These are phyloP conservation scores for Thysanoteuthis rhombus DNA, from an alignment of 2,888 invertebrate species.

Conservation along the genomic window DNA sequence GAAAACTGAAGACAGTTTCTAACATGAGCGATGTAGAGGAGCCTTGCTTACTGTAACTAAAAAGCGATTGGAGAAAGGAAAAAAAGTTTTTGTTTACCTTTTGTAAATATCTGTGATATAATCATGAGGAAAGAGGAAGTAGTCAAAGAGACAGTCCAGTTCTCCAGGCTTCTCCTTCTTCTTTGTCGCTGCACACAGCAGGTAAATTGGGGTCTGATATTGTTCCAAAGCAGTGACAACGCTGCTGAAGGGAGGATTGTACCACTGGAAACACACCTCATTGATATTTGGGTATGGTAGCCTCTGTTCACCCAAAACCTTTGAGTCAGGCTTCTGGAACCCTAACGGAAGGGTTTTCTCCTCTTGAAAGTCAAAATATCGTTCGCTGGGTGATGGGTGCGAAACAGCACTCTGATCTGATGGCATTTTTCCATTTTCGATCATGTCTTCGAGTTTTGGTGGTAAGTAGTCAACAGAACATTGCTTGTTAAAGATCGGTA, in stretches of 20 bases:
- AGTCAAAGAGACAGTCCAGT: neutral
- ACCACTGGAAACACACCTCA: constrained; percentile 63
- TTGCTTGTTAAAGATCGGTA: neutral
- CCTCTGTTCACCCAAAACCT: constrained; percentile 47
- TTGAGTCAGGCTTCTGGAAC: constrained; percentile 42
- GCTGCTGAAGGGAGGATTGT: constrained; percentile 56
- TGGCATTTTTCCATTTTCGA: neutral
- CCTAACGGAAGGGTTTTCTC: constrained; percentile 45
- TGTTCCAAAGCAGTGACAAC: constrained; percentile 43
- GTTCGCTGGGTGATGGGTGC: neutral
- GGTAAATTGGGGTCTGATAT: neutral
- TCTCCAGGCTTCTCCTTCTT: neutral
- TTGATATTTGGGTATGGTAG: constrained; percentile 47
- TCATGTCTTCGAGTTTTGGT: neutral
- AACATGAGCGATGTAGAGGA: too few relatives aligned
- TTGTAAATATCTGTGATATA: constrained; percentile 20
- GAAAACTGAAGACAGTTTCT: too few relatives aligned
- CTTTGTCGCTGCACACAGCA: neutral
- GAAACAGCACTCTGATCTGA: too few relatives aligned
- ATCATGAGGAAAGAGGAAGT: neutral
- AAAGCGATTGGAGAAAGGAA: too few relatives aligned
- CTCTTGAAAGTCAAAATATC: neutral
- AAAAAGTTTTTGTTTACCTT: neutral
- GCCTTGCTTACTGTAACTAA: too few relatives aligned
- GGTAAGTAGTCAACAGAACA: neutral